Conservation (phyloP, 2,113 vertebrate genomes). For the Progne subis region DNA sequence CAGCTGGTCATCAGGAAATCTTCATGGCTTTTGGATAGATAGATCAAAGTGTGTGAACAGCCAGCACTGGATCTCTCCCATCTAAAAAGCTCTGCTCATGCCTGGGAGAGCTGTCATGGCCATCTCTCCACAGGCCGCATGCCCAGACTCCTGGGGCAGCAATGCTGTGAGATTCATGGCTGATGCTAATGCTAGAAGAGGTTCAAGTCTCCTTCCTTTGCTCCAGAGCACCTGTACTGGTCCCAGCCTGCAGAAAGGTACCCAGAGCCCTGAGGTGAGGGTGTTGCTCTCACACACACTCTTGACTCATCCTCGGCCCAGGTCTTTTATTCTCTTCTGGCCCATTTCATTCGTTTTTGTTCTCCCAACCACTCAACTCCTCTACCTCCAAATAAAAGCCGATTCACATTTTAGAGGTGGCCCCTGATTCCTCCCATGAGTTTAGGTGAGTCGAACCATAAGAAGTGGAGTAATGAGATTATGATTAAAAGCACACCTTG, state of each 20-base stretch:
- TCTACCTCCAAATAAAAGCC: constrained; percentile 42
- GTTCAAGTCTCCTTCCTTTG: background rate
- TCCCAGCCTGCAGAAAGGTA: background rate
- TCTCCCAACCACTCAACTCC: background rate
- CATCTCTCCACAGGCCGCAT: background rate
- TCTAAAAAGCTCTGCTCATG: background rate
- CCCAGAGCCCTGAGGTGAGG: background rate
- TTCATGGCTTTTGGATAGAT: background rate
- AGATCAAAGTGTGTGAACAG: background rate
- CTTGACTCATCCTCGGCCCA: background rate
- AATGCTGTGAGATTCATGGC: background rate
- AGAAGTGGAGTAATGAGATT: constrained; percentile 80
- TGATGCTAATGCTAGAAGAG: background rate
- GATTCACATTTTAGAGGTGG: constrained; percentile 60
- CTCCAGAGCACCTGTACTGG: background rate
- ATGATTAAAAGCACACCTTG: constrained; percentile 82
- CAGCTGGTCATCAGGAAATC: background rate
- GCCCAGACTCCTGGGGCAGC: background rate
- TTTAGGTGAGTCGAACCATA: constrained; percentile 74
- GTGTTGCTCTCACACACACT: background rate
- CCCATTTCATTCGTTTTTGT: background rate
- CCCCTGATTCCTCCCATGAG: constrained; percentile 67
- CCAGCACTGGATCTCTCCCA: background rate
- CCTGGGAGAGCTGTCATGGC: background rate
- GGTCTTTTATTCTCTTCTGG: background rate